Conservation (phyloP, 1,140 invertebrate species). For the Dendroctonus ponderosae region DNA sequence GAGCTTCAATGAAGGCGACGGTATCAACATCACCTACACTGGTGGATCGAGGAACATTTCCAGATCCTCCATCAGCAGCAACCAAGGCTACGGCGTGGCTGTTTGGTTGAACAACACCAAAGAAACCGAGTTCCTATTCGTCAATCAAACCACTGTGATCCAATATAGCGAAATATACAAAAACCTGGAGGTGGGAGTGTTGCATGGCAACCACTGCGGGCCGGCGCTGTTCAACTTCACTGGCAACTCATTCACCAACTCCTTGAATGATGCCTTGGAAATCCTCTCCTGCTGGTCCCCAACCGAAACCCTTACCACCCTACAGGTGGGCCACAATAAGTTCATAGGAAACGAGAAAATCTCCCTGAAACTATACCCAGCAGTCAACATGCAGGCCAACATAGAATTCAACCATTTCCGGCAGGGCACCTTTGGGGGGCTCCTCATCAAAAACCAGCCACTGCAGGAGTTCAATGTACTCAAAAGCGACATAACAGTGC, state of each 20-base stretch:
- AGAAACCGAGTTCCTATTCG: slow-evolving; percentile 72
- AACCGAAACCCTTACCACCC: slow-evolving; percentile 56
- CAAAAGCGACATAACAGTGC: slow-evolving; percentile 69
- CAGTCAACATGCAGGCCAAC: slow-evolving; percentile 74
- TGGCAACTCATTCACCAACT: slow-evolving; percentile 79
- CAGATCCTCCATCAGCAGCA: slow-evolving; percentile 73
- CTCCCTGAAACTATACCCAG: slow-evolving; percentile 77
- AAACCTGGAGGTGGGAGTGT: slow-evolving; percentile 81
- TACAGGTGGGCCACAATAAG: slow-evolving; percentile 84
- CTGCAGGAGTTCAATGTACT: slow-evolving; percentile 70
- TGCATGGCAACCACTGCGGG: slow-evolving; percentile 76
- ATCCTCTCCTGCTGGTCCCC: slow-evolving; percentile 77
- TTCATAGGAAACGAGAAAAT: slow-evolving; percentile 76
- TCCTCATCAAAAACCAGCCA: slow-evolving; percentile 82
- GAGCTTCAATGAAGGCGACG: slow-evolving; percentile 88
- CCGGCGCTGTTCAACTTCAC: slow-evolving; percentile 80
- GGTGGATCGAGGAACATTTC: slow-evolving; percentile 90
- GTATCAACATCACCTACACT: slow-evolving; percentile 86
- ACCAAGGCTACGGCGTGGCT: slow-evolving; percentile 80
- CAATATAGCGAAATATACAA: slow-evolving; percentile 83
- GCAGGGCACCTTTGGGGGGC: slow-evolving; percentile 75
- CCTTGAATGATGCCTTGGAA: slow-evolving; percentile 71
- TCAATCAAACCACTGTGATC: slow-evolving; percentile 81
- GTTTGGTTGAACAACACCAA: slow-evolving; percentile 87
- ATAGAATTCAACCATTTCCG: slow-evolving; percentile 89